Evolutionary conservation across 2,797 vertebrate species (phyloP).

Genomic region (Peromyscus attwateri): DNA sequence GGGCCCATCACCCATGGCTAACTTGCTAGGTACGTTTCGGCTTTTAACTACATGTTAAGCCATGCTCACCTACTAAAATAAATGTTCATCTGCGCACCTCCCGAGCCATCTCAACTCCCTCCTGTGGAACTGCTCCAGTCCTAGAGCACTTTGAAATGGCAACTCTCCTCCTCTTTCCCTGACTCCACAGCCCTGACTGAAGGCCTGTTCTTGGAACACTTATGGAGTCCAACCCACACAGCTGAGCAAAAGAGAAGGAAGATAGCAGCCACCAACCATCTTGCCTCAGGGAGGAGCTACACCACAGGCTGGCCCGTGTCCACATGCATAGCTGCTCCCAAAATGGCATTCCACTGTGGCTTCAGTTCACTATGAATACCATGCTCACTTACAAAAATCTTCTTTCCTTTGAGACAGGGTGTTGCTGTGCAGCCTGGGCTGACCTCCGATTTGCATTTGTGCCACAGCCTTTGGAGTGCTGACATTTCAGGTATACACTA

Average conservation of each 20-base stretch:
- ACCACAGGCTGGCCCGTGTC: not conserved
- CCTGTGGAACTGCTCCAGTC: not conserved
- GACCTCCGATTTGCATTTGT: not conserved
- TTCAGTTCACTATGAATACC: not conserved
- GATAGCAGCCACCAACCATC: not conserved
- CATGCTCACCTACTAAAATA: slow-evolving; percentile 10
- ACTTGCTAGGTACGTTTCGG: not conserved
- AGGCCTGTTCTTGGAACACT: slow-evolving; percentile 48
- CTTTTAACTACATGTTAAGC: not conserved
- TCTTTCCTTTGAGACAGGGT: not conserved
- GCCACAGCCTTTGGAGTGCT: not conserved
- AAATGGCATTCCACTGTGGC: not conserved
- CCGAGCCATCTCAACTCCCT: not conserved
- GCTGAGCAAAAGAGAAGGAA: slow-evolving; percentile 1
- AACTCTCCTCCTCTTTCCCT: slow-evolving; percentile 5
- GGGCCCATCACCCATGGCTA: not conserved
- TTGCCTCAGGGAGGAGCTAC: not conserved
- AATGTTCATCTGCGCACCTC: not conserved
- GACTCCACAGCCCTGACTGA: slow-evolving; percentile 19
- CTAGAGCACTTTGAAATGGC: not conserved
- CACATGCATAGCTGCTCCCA: not conserved
- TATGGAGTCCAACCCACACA: not conserved
- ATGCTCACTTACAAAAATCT: not conserved
- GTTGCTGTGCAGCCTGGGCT: not conserved
- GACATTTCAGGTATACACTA: not conserved